Percentiles rank a stretch among this genome's conserved stretches.
Conservation (phyloP, 2,797 vertebrate species). For the Apogon talboti region DNA sequence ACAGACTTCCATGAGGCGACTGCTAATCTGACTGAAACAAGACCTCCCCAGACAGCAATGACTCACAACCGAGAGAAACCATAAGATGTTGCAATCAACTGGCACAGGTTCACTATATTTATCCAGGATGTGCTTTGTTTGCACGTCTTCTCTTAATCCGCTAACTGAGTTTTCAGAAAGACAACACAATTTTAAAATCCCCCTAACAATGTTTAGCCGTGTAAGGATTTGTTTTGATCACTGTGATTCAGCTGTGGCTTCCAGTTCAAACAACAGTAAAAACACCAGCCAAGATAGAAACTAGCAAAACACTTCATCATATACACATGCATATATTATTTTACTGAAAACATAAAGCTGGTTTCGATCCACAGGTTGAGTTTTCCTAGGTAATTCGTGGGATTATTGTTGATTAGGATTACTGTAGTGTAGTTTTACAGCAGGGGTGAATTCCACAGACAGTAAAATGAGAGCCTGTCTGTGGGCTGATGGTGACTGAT, state of each 20-base stretch:
- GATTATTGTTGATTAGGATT: constrained; percentile 17
- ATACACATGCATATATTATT: not conserved
- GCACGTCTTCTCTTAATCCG: constrained; percentile 28
- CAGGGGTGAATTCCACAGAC: constrained; percentile 56
- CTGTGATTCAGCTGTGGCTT: constrained; percentile 35
- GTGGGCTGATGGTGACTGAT: constrained; percentile 75
- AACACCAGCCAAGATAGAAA: constrained; percentile 18
- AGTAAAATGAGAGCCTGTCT: constrained; percentile 66
- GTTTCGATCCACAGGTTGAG: not conserved
- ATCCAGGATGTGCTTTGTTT: constrained; percentile 45
- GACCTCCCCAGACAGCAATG: constrained; percentile 54
- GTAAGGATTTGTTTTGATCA: constrained; percentile 44
- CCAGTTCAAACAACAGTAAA: constrained; percentile 37
- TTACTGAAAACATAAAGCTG: constrained; percentile 2
- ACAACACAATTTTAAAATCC: constrained; percentile 14
- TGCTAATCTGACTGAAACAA: constrained; percentile 57
- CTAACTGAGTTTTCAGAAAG: constrained; percentile 25
- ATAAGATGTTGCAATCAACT: constrained; percentile 16
- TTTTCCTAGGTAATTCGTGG: not conserved
- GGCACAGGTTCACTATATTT: constrained; percentile 26
- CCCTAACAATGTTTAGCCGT: constrained; percentile 25
- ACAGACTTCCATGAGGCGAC: constrained; percentile 38
- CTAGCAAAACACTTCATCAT: constrained; percentile 13
- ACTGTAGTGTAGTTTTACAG: constrained; percentile 25
- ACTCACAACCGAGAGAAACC: constrained; percentile 38